Conservation (phyloP, 2,113 vertebrate genomes). For the Prunella fulvescens region DNA sequence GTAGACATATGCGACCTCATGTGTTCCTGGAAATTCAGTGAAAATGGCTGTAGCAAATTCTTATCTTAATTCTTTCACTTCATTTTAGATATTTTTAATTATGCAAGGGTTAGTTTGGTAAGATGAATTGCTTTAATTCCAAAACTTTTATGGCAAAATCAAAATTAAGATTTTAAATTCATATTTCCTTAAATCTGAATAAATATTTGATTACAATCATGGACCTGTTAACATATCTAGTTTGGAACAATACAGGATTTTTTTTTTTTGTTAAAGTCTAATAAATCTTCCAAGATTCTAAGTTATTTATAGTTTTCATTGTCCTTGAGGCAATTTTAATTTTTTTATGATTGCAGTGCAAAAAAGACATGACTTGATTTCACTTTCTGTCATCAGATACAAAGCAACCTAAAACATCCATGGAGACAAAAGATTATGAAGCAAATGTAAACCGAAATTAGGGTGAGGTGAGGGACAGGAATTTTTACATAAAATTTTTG, state of each 20-base stretch:
- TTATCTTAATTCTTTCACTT: neutral
- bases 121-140: neutral
- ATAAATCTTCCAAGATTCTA: neutral
- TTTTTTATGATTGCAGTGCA: neutral
- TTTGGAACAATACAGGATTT: neutral
- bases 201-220: neutral
- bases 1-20: accelerated
- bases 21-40: neutral
- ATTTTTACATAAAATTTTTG: neutral
- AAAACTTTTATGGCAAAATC: neutral
- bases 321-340: neutral
- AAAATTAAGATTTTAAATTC: neutral
- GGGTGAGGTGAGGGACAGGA: neutral
- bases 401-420: neutral
- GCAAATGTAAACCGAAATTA: neutral
- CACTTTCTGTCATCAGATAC: neutral
- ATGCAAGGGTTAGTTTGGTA: neutral
- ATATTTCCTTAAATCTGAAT: neutral
- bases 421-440: neutral
- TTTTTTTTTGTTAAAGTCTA: neutral
- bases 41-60: neutral
- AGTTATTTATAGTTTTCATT: neutral
- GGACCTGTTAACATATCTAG: neutral
- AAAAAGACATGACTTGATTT: neutral
- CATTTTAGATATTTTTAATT: neutral